These are phyloP conservation scores for Cassiopea xamachana DNA, from an alignment of 30 jellyfish, hydroid and myxozoan genomes.

Conservation along the genomic window DNA sequence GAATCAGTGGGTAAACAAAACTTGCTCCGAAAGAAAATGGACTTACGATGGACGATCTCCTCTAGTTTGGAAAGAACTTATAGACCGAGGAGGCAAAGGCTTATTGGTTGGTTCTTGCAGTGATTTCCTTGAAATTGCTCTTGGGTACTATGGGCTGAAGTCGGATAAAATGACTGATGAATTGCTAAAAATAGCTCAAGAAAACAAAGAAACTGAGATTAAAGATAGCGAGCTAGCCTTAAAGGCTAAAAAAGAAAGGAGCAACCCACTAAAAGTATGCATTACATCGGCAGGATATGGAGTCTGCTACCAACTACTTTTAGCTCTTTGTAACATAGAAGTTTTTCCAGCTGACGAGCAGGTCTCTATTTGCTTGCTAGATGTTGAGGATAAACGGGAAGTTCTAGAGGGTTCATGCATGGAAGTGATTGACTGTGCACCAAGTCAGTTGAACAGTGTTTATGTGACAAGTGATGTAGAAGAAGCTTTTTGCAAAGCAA, in stretches of 20 bases:
- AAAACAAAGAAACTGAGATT: constrained; percentile 64
- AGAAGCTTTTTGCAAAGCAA: constrained; percentile 80
- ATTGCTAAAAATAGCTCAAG: constrained; percentile 75
- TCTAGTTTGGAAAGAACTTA: constrained; percentile 89
- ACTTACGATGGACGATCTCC: constrained; percentile 83
- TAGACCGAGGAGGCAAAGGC: constrained; percentile 98
- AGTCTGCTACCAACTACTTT: constrained; percentile 60
- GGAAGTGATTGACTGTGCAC: constrained; percentile 96
- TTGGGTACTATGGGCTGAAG: constrained; percentile 84
- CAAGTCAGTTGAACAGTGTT: constrained; percentile 58
- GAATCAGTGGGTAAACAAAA: constrained; percentile 81
- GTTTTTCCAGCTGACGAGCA: constrained; percentile 53
- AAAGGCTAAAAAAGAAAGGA: constrained; percentile 16
- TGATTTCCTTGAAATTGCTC: constrained; percentile 92
- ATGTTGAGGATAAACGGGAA: constrained; percentile 46
- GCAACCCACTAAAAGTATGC: constrained; percentile 71
- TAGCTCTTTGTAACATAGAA: constrained; percentile 34
- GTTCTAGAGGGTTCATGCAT: constrained; percentile 62
- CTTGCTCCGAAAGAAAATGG: constrained; percentile 84
- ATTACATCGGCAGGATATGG: constrained; percentile 72
- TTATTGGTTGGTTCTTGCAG: constrained; percentile 90
- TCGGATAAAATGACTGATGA: constrained; percentile 78
- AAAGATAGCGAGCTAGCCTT: constrained; percentile 56
- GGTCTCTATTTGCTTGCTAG: constrained; percentile 64
- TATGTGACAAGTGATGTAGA: constrained; percentile 39